Percentiles rank a stretch among this genome's conserved stretches.
Conservation (phyloP, 2,113 vertebrate species). For the Galeopterus variegatus region DNA sequence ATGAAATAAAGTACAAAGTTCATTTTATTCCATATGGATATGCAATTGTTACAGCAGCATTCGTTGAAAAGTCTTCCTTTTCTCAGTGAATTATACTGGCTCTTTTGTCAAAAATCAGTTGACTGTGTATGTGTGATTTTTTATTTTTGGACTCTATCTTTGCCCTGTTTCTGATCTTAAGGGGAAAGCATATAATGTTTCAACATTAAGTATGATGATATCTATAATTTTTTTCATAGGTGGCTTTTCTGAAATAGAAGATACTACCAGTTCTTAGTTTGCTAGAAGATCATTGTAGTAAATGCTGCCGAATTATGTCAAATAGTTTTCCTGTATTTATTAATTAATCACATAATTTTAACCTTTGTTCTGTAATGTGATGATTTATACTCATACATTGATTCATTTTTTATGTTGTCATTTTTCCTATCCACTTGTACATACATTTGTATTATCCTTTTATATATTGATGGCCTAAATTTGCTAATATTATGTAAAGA, state of each 20-base stretch:
- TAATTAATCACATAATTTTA: neutral
- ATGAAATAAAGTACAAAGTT: neutral
- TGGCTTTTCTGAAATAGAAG: neutral
- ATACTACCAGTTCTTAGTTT: neutral
- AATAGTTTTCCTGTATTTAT: neutral
- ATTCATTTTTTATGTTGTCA: neutral
- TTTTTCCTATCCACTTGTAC: neutral
- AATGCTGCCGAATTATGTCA: neutral
- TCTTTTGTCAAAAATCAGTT: constrained; percentile 1
- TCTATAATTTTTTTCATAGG: neutral
- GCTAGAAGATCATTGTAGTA: neutral
- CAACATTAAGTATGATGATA: neutral
- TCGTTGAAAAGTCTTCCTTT: constrained; percentile 30
- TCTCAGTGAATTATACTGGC: neutral
- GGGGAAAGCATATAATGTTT: neutral
- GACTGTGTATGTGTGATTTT: neutral
- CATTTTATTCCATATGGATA: neutral
- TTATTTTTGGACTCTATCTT: neutral
- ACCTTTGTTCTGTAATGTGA: neutral
- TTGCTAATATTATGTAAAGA: neutral
- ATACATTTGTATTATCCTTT: neutral
- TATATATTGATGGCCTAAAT: neutral
- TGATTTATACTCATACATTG: neutral
- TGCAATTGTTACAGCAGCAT: neutral
- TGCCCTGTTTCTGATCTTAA: neutral